Evolutionary conservation across 1,140 invertebrate species (phyloP).

Genomic region (Lucilia cuprina): DNA sequence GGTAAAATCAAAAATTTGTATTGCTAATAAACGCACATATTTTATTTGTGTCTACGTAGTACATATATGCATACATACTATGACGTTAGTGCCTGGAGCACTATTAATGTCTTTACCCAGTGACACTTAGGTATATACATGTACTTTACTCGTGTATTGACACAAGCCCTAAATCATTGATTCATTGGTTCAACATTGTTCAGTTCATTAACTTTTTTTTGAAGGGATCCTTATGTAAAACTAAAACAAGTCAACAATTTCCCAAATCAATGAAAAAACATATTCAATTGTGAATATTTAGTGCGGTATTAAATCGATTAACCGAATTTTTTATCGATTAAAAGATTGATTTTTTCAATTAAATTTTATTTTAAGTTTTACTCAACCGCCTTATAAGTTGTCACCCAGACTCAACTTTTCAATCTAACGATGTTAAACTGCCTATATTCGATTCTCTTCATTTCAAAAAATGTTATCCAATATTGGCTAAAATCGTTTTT

Average conservation of each 20-base stretch:
- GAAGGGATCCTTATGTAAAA: not conserved
- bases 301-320: too few species aligned
- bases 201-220: not conserved
- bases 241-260: not conserved
- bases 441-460: too few species aligned
- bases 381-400: too few species aligned
- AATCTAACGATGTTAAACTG: too few species aligned
- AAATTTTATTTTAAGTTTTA: too few species aligned
- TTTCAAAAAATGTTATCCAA: too few species aligned
- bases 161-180: not conserved
- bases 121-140: not conserved
- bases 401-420: too few species aligned
- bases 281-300: not conserved
- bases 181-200: not conserved
- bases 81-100: not conserved
- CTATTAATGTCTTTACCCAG: constrained; percentile 10
- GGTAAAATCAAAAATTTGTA: not conserved
- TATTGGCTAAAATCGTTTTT: too few species aligned
- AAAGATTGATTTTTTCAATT: too few species aligned
- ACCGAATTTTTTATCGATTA: too few species aligned
- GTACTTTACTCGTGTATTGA: not conserved
- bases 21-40: constrained; percentile 7
- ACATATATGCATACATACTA: not conserved
- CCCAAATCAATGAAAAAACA: not conserved
- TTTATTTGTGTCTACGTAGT: not conserved